Base-by-base conservation (phyloP, 2,797 vertebrate species). In the Lacerta viridis region DNA sequence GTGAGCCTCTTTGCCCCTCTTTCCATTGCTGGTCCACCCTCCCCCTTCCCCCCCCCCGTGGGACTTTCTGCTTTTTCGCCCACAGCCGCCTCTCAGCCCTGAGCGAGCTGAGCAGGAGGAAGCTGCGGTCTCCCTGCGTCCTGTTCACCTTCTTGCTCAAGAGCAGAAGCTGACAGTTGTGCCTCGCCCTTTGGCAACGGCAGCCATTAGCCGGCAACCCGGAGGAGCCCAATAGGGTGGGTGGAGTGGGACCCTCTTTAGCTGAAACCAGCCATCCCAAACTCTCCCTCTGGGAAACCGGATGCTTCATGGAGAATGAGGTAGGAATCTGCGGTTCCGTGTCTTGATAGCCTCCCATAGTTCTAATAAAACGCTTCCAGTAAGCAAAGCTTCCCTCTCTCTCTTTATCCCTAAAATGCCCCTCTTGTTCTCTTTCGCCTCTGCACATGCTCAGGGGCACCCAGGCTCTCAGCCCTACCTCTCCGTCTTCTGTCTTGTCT, bases 101-200 rank as follows among this genome's bases (percentile, higher is more conserved):
- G 50, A 82, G 83, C 83, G 61, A 17, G 50, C 43, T 66, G 66
- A 15, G 36, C 86, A 94, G 96, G 93, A 98, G 98, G 98, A 99
- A 98, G 86, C 93, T 92, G 98, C 87, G 98, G 98, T 96, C 89
- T 29, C 46, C 93, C 88, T 78, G 36, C 95, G 98, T 99, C 98
- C 98, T 97, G 97, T 96, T 94, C 87, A 5, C 1, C 1, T 20
- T 17, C 83, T 1, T 75, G 75, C 74, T 43, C 88, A 50, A 71
- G 17, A 87, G 89, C 36, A 74, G 85, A 83, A 76, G 72, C 85
- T 66, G 9, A 0, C 9, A 18, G 61, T 74, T 74, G 80, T 2
- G 64, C 71, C 46, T 8, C 75, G 1, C 68, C 88, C 89, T 78
- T 83, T 39, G 7, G 2, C 86, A 29, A 66, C 2, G 29, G 66